Evolutionary conservation across 2,888 invertebrate species (phyloP).

Genomic region (Drosophila multiciliata): DNA sequence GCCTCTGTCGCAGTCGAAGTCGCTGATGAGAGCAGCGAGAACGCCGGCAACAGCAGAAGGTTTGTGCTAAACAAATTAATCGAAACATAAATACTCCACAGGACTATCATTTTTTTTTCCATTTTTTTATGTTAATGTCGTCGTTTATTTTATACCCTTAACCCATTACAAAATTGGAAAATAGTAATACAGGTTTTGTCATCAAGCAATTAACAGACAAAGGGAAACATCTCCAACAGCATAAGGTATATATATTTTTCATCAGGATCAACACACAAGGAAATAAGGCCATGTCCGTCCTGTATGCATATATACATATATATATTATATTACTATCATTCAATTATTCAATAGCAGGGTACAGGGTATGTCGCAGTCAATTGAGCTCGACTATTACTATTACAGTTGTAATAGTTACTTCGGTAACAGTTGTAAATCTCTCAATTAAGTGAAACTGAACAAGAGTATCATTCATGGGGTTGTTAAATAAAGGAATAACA

Average conservation of each 20-base stretch:
- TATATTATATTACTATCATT: too few relatives aligned
- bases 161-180: too few relatives aligned
- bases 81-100: not conserved
- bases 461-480: not conserved
- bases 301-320: too few relatives aligned
- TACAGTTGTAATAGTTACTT: not conserved
- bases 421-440: not conserved
- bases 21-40: constrained; percentile 37
- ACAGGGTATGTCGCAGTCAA: not conserved
- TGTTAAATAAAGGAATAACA: not conserved
- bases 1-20: constrained; percentile 18
- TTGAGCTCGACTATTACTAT: not conserved
- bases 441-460: not conserved
- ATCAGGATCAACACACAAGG: too few relatives aligned
- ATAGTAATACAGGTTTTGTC: too few relatives aligned
- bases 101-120: not conserved
- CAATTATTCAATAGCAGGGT: not conserved
- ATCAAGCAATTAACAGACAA: too few relatives aligned
- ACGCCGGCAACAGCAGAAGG: constrained; percentile 24
- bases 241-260: too few relatives aligned
- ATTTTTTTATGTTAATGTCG: not conserved
- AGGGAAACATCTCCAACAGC: too few relatives aligned
- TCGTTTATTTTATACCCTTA: too few relatives aligned
- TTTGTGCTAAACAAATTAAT: constrained; percentile 16
- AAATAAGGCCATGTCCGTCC: too few relatives aligned